Base-by-base conservation (phyloP, 2,797 vertebrate species). In the Anisognathus igniventris region DNA sequence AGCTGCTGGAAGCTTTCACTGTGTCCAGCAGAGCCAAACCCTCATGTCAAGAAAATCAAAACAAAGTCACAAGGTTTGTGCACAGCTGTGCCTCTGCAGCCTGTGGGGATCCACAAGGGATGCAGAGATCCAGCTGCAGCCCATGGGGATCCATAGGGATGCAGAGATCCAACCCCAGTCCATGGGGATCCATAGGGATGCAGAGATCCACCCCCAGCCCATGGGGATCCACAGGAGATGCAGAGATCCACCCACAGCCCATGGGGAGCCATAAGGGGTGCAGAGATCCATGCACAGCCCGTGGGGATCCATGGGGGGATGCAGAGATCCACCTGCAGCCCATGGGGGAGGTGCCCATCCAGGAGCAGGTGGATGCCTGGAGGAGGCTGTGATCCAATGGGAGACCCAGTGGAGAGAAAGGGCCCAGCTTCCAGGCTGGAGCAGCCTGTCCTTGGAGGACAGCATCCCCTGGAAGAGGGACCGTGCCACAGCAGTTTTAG, bases 111-210 rank as follows among this genome's bases (percentile, higher is more conserved):
- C 30, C 35, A 31, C 6, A 3, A 6, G n/a, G 47, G 23, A 42
- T 42, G 60, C 39, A 42, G 28, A 62, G 20, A 42, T 16, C 28
- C 12, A 21, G 6, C 8, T 6, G 2, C 13, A 61, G 37, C 13
- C 37, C 9, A 4, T 40, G 58, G 37, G 57, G 30, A 20, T 20
- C 30, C 7, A 6, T 6, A 3, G 47, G 40, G 22, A 62, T 62
- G 40, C 40, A 62, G 30, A n/a, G 11, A 44, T 64, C 31, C 16
- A 45, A 0, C 1, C 1, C 0, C 31, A 45, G 16, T 11, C 61
- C 4, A 0, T 5, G 10, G 30, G 42, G 50, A 51, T 51, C 48
- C 4, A 17, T 10, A 3, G 47, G 58, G 37, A n/a, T 44, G 61
- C 30, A 44, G 14, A 62, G 21, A 42, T 62, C 30, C 19, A 15